Percentiles rank a stretch among this genome's conserved stretches.
Conservation (phyloP, 2,113 vertebrate genomes). For the Donacobius atricapilla region DNA sequence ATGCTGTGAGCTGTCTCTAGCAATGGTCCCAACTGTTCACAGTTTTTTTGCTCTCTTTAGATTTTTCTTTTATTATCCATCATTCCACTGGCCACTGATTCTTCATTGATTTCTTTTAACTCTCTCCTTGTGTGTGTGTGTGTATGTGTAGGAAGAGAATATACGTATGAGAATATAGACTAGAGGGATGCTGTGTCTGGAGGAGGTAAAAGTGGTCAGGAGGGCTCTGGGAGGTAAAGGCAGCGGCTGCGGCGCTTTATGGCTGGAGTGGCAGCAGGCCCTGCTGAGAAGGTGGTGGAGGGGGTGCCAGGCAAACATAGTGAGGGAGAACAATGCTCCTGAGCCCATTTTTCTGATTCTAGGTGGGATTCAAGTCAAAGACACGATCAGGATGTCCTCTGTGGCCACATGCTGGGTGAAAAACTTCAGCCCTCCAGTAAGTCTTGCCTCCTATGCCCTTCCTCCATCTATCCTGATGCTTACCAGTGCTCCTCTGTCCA, state of each 20-base stretch:
- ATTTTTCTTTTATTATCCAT: background rate
- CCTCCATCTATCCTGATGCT: background rate
- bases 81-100: background rate
- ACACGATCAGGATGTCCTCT: background rate
- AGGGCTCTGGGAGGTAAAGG: background rate
- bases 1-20: constrained; percentile 18
- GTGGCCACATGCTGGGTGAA: background rate
- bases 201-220: background rate
- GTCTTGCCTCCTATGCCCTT: background rate
- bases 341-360: background rate
- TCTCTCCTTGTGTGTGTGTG: background rate
- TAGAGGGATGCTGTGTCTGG: background rate
- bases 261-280: background rate
- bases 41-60: background rate
- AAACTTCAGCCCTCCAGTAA: background rate
- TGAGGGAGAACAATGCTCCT: background rate
- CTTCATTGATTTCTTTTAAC: background rate
- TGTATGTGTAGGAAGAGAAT: background rate
- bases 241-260: background rate
- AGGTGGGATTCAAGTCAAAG: background rate
- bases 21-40: background rate
- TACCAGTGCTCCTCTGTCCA: background rate
- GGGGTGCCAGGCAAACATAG: background rate
- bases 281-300: background rate
- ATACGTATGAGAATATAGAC: background rate